phyloP scores from a whole-genome alignment of 53 echinoderm and acorn worm genomes.

The Holothuria leucospilota region DNA sequence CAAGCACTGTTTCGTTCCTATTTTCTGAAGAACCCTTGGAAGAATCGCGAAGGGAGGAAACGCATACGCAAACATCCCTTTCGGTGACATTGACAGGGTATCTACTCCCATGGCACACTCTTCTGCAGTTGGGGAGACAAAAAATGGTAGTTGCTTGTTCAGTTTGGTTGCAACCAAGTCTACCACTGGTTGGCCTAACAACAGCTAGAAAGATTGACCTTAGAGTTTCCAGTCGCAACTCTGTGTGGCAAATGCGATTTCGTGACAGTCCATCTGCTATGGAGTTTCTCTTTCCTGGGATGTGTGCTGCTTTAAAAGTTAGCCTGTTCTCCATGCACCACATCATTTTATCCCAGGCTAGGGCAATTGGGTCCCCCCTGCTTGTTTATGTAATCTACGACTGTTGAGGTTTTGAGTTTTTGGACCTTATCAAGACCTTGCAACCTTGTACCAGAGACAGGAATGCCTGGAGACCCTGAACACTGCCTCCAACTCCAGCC shows the following conservation, averaged over 20 bases:
- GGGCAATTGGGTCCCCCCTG: constrained; percentile 4
- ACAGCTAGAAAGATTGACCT: constrained; percentile 29
- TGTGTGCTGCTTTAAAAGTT: not conserved
- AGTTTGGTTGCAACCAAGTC: constrained; percentile 46
- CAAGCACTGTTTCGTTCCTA: constrained; percentile 16
- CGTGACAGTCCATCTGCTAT: constrained; percentile 16
- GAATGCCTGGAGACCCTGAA: constrained; percentile 16
- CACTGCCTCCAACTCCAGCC: constrained; percentile 41
- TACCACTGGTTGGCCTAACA: constrained; percentile 7
- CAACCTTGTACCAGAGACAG: not conserved
- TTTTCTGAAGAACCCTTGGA: constrained; percentile 15
- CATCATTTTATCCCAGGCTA: not conserved
- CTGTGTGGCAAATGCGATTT: constrained; percentile 13
- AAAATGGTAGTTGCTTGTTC: constrained; percentile 47
- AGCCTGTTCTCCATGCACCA: not conserved
- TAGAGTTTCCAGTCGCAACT: constrained; percentile 8
- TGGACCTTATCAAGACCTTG: not conserved
- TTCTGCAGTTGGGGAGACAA: constrained; percentile 16
- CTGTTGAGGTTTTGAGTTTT: not conserved
- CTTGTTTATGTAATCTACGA: constrained; percentile 11
- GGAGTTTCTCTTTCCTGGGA: not conserved
- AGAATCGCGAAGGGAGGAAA: constrained; percentile 28
- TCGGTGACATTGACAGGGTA: constrained; percentile 20
- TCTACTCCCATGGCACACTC: constrained; percentile 14
- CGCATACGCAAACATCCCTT: constrained; percentile 41